Percentiles rank a stretch among this genome's conserved stretches.
Evolutionary conservation across 1,140 invertebrate species (phyloP).

Genomic region (Steinernema khuongi): DNA sequence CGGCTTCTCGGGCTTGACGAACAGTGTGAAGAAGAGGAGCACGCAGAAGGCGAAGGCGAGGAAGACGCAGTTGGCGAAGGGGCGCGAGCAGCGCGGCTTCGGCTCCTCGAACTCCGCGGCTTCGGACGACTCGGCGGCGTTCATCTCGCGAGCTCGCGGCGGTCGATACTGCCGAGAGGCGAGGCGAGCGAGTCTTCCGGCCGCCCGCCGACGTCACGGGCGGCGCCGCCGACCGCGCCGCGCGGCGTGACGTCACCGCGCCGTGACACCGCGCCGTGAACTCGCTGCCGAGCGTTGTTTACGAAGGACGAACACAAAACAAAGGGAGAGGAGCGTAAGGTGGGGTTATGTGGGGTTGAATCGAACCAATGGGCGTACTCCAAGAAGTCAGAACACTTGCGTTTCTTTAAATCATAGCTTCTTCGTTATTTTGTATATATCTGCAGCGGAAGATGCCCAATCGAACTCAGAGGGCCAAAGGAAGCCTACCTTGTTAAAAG

Average conservation of each 20-base stretch:
- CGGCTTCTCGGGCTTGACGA: neutral
- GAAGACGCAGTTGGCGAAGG: conserved; percentile 2
- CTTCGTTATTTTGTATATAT: too few species aligned
- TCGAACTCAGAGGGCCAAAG: too few species aligned
- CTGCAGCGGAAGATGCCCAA: too few species aligned
- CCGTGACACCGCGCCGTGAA: neutral
- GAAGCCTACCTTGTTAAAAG: too few species aligned
- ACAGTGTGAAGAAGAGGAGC: neutral
- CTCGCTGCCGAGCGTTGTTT: too few species aligned
- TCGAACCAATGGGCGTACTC: too few species aligned
- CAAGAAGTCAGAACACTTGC: too few species aligned
- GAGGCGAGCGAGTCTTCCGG: neutral
- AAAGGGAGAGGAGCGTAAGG: too few species aligned
- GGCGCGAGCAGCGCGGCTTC: neutral
- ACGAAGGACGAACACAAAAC: too few species aligned
- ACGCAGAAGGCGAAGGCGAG: neutral
- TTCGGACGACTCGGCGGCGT: neutral
- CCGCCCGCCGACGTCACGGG: neutral
- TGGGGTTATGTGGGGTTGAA: too few species aligned
- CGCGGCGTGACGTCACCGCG: neutral
- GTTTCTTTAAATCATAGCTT: too few species aligned
- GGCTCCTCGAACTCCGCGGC: neutral
- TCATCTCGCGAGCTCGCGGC: neutral
- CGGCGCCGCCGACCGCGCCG: neutral
- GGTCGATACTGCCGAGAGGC: neutral